Evolutionary conservation across 2,888 invertebrate species (phyloP).

Genomic region (Thereva nobilitata): DNA sequence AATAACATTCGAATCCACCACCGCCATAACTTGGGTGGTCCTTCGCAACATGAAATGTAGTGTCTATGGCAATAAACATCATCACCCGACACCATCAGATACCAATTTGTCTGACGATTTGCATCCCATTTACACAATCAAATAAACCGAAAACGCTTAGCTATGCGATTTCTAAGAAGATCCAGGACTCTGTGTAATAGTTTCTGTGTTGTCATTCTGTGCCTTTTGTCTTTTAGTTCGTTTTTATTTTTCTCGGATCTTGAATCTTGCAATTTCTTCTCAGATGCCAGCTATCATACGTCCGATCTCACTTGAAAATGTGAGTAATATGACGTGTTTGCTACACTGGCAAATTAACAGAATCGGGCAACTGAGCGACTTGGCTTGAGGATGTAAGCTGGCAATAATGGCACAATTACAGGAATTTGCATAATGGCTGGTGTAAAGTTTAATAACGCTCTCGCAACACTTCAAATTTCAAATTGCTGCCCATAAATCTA

Average conservation of each 20-base stretch:
- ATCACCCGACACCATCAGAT: constrained; percentile 23
- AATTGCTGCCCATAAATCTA: too few species aligned
- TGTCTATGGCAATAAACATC: constrained; percentile 25
- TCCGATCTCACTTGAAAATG: background rate
- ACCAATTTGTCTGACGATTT: constrained; percentile 24
- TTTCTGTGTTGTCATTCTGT: background rate
- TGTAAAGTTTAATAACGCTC: too few species aligned
- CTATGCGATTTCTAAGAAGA: constrained; percentile 26
- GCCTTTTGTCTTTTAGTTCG: constrained; percentile 12
- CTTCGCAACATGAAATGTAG: constrained; percentile 4
- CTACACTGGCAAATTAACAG: too few species aligned
- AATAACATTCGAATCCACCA: too few species aligned
- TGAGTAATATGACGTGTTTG: too few species aligned
- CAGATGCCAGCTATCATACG: background rate
- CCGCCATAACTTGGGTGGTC: too few species aligned
- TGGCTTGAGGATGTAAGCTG: too few species aligned
- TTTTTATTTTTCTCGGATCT: background rate
- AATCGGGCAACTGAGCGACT: too few species aligned
- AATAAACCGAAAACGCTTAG: constrained; percentile 31
- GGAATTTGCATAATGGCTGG: too few species aligned
- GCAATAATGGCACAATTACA: too few species aligned
- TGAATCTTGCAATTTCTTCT: too few species aligned
- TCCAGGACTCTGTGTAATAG: constrained; percentile 12
- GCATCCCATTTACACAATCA: constrained; percentile 31
- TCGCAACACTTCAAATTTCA: too few species aligned